Evolutionary conservation across 1,140 invertebrate species (phyloP).

Genomic region (Drosophila carrolli): DNA sequence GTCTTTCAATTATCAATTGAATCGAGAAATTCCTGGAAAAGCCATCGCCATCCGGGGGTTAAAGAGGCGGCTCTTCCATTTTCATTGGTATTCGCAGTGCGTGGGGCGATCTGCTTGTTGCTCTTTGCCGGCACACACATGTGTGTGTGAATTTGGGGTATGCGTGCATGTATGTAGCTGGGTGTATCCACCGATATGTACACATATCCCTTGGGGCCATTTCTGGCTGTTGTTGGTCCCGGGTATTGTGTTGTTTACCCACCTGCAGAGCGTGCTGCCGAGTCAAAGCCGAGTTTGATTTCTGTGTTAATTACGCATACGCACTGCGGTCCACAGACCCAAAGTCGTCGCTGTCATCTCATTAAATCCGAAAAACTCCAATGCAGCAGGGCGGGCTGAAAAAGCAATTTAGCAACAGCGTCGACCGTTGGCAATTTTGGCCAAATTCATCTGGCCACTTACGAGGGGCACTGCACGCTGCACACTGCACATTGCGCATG

Average conservation of each 20-base stretch:
- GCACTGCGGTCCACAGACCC: conserved; percentile 46
- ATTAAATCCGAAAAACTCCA: conserved; percentile 46
- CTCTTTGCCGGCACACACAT: conserved; percentile 3
- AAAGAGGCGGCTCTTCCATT: conserved; percentile 1
- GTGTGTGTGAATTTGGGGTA: background rate
- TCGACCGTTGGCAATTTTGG: conserved; percentile 55
- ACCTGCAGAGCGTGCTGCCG: conserved; percentile 16
- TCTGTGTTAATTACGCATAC: conserved; percentile 71
- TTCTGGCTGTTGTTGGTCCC: conserved; percentile 33
- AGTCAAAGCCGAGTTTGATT: conserved; percentile 35
- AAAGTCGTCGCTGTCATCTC: conserved; percentile 38
- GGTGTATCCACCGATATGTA: conserved; percentile 4
- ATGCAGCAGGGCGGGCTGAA: conserved; percentile 29
- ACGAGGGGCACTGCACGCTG: conserved; percentile 1
- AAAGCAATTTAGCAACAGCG: conserved; percentile 57
- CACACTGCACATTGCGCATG: conserved; percentile 33
- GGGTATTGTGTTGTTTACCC: conserved; percentile 18
- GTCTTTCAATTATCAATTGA: conserved; percentile 33
- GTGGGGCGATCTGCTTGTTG: conserved; percentile 39
- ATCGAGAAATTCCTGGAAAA: conserved; percentile 21
- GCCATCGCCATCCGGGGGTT: background rate
- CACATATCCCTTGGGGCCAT: conserved; percentile 6
- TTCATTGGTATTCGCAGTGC: conserved; percentile 31
- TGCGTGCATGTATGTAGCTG: background rate
- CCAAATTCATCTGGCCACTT: conserved; percentile 55